Evolutionary conservation across 2,797 vertebrate genomes (phyloP), one percentile per base, ranked within the genome.

Genomic region (Coreius guichenoti): DNA sequence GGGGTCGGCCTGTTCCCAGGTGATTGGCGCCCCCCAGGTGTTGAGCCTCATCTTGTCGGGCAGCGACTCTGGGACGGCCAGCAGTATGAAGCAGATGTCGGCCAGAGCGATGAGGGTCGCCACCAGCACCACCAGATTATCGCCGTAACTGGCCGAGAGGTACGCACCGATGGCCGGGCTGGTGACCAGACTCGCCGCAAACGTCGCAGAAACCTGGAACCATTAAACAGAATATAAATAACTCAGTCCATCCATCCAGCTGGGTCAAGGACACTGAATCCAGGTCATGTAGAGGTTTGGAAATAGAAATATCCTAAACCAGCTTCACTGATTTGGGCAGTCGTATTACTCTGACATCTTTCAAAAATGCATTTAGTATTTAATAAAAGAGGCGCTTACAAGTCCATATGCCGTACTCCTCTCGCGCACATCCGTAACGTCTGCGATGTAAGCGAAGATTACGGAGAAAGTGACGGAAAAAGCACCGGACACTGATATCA

Each of bases 391-490:
- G 45, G 19, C 31, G 82, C 96, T 96, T 93, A 99, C 98, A 95
- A 96, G 94, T 90, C 98, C 98, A 14, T 99, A 99, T 3, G 98
- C 97, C 49, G 97, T 96, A 88, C 96, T 98, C 92, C 97, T 95
- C 92, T 98, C 96, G 0, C 94, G 95, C 80, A 97, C 97, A 51
- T 97, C 94, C 0, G 97, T 99, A 86, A 99, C 94, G 81, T 99
- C 98, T 73, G 98, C 97, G 56, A 99, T 97, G 19, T 99, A 99
- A 14, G 98, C 98, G 89, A 99, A 98, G 94, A 98, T 98, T 85
- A 99, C 97, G 7, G 98, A 99, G 92, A 98, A 99, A 0, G 98
- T 99, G 93, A 99, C 98, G 0, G 98, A 97, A 92, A 99, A 99
- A 1, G 97, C 93, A 89, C 97, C 98, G 49, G 97, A 99, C 87